These are phyloP conservation scores for Microcebus ravelobensis DNA, from an alignment of 2,113 vertebrate species.

Conservation along the genomic window DNA sequence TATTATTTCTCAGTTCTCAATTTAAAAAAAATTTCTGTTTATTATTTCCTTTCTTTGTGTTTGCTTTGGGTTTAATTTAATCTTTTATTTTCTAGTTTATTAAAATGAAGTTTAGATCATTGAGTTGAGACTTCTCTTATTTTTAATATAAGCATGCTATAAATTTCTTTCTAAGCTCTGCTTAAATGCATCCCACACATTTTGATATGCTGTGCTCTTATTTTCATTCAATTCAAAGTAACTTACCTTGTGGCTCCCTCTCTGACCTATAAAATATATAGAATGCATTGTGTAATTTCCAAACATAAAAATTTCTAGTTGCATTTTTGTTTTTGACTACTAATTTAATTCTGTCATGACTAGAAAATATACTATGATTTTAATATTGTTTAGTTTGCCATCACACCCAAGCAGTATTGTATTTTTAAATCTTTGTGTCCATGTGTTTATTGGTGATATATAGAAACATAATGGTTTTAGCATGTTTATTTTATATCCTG, in stretches of 20 bases:
- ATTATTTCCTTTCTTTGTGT: background rate
- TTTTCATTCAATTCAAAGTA: conserved; percentile 42
- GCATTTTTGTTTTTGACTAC: background rate
- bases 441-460: background rate
- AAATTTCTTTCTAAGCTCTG: background rate
- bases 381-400: background rate
- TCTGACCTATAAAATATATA: background rate
- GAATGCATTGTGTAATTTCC: background rate
- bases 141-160: background rate
- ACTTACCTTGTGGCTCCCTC: background rate
- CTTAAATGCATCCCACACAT: background rate
- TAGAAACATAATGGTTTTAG: background rate
- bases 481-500: background rate
- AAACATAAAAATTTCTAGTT: background rate
- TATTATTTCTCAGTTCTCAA: background rate
- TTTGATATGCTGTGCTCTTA: background rate
- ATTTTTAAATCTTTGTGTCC: background rate
- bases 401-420: background rate
- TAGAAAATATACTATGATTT: background rate
- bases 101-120: background rate
- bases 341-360: background rate
- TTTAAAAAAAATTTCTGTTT: background rate
- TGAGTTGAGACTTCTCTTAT: background rate
- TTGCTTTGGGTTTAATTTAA: background rate
- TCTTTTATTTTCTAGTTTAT: background rate